Conservation (phyloP, 2,113 vertebrate species). For the Hydrolagus affinis region DNA sequence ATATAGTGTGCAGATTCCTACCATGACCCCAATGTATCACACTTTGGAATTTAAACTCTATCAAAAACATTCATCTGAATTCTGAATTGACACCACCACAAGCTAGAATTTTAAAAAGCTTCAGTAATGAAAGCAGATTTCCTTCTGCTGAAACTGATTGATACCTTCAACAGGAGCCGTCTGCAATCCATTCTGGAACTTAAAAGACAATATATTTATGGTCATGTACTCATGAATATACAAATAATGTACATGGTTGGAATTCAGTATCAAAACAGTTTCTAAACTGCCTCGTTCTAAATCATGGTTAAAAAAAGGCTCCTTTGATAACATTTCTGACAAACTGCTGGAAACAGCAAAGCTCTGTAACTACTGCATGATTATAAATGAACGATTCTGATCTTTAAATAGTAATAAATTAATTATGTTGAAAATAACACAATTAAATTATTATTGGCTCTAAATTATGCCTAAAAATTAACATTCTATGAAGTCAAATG, state of each 20-base stretch:
- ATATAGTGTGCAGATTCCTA: conserved; percentile 1
- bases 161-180: background rate
- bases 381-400: too few relatives aligned
- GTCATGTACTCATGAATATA: background rate
- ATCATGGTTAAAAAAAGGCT: too few relatives aligned
- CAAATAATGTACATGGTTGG: background rate
- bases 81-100: background rate
- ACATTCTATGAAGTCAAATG: too few relatives aligned
- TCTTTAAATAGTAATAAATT: too few relatives aligned
- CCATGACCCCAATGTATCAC: conserved; percentile 19
- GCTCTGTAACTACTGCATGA: too few relatives aligned
- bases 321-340: too few relatives aligned
- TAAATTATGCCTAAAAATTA: too few relatives aligned
- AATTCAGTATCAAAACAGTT: background rate
- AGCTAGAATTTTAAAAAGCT: background rate
- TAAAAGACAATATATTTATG: background rate
- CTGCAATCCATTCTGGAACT: background rate
- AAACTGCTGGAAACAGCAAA: too few relatives aligned
- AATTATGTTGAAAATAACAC: too few relatives aligned
- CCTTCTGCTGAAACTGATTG: background rate
- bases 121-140: too few relatives aligned
- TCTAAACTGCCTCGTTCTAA: background rate
- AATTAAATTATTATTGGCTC: too few relatives aligned
- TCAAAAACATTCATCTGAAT: background rate
- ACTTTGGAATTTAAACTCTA: conserved; percentile 1